Evolutionary conservation across 2,888 invertebrate species (phyloP).

Genomic region (Priocnemis perturbator): DNA sequence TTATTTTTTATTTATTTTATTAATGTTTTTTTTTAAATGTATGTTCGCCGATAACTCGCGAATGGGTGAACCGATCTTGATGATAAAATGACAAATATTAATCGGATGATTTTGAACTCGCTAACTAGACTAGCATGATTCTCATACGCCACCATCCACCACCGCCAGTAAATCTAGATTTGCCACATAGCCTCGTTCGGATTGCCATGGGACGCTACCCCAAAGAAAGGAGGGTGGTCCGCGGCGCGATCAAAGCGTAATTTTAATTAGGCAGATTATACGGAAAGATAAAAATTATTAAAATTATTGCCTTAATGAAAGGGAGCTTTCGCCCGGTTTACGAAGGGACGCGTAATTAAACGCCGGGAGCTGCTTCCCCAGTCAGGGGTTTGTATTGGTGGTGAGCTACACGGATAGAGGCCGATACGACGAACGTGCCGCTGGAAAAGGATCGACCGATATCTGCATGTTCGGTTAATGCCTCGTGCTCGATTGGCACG

Average conservation of each 20-base stretch:
- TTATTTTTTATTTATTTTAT: too few relatives aligned
- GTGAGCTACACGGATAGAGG: conserved; percentile 22
- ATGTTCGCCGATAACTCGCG: too few relatives aligned
- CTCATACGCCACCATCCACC: too few relatives aligned
- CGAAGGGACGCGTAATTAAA: conserved; percentile 73
- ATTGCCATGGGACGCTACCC: conserved; percentile 25
- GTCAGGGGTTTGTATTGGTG: conserved; percentile 50
- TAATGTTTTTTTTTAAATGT: too few relatives aligned
- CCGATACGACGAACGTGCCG: conserved; percentile 2
- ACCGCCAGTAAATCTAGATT: too few relatives aligned
- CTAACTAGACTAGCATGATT: too few relatives aligned
- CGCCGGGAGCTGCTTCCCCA: conserved; percentile 60
- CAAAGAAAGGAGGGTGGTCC: conserved; percentile 54
- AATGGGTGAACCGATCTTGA: too few relatives aligned
- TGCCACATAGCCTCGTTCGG: too few relatives aligned
- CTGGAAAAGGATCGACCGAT: conserved; percentile 36
- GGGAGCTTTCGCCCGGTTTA: conserved; percentile 66
- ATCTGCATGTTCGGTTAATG: conserved; percentile 19
- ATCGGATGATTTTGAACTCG: too few relatives aligned
- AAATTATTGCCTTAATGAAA: conserved; percentile 76
- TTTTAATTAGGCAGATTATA: conserved; percentile 75
- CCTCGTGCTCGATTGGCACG: background rate
- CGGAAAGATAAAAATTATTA: conserved; percentile 75
- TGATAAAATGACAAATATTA: too few relatives aligned
- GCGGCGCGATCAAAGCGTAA: conserved; percentile 73